Percentiles rank a stretch among this genome's conserved stretches.
Conservation (phyloP, 2,888 invertebrate genomes). For the Metallyticus violacea region DNA sequence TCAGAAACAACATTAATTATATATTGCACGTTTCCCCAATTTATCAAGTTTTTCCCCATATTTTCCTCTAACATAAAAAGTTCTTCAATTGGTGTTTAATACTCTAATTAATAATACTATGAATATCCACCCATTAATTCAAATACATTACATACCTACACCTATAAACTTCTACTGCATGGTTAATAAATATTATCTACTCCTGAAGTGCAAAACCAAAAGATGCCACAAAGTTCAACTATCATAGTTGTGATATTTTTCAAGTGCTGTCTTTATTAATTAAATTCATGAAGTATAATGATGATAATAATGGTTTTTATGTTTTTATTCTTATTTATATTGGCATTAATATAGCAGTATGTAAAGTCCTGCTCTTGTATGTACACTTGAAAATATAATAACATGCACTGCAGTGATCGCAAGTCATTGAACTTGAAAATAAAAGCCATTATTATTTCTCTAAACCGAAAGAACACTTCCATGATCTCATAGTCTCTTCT, state of each 20-base stretch:
- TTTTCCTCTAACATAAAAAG: neutral
- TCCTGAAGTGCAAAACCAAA: neutral
- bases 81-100: neutral
- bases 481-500: neutral
- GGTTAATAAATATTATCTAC: neutral
- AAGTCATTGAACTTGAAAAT: too few species aligned
- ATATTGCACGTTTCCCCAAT: neutral
- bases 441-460: neutral
- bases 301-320: too few species aligned
- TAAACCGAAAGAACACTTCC: neutral
- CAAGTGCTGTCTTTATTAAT: neutral
- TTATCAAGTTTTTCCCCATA: neutral
- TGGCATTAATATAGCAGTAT: neutral
- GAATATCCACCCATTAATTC: neutral
- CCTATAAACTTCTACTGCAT: neutral
- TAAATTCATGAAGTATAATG: neutral
- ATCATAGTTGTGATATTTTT: neutral
- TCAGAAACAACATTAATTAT: neutral
- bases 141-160: neutral
- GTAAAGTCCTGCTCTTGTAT: neutral
- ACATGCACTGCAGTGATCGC: neutral
- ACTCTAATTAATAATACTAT: neutral
- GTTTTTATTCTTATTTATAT: neutral
- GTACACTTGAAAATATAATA: neutral
- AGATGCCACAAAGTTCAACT: neutral